Conservation (phyloP, 1,140 invertebrate species). For the Cyclina sinensis region DNA sequence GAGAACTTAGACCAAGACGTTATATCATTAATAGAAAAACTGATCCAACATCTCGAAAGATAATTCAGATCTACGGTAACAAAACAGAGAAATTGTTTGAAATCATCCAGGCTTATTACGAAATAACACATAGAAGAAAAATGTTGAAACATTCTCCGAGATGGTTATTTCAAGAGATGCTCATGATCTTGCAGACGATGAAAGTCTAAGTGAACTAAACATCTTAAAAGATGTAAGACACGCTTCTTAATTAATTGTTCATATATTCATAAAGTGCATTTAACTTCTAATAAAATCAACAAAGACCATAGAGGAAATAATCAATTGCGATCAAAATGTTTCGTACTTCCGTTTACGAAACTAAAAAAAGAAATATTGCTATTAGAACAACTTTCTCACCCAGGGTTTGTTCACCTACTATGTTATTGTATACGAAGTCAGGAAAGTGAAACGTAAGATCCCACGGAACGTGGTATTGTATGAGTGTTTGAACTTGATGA, state of each 20-base stretch:
- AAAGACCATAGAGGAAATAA: constrained; percentile 30
- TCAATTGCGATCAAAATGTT: constrained; percentile 73
- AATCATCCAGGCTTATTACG: constrained; percentile 30
- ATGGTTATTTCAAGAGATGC: not conserved
- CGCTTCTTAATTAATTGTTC: constrained; percentile 80
- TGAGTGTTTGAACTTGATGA: constrained; percentile 81
- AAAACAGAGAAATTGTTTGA: constrained; percentile 6
- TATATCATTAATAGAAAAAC: no score
- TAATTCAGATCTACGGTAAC: not conserved
- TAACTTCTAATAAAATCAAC: constrained; percentile 75
- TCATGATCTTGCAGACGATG: not conserved
- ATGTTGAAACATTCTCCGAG: not conserved
- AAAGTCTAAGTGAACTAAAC: not conserved
- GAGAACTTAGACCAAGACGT: no score
- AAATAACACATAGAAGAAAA: constrained; percentile 1
- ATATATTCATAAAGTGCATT: constrained; percentile 80
- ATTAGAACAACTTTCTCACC: constrained; percentile 82
- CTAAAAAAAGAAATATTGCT: constrained; percentile 85
- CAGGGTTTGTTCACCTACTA: constrained; percentile 78
- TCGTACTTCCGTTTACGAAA: constrained; percentile 82
- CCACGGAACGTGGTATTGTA: constrained; percentile 82
- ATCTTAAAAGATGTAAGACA: not conserved
- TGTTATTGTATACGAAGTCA: constrained; percentile 84
- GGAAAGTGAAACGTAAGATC: constrained; percentile 82
- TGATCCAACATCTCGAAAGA: no score